phyloP scores from a whole-genome alignment of 2,888 invertebrate genomes.

The Piscicola geometra region DNA sequence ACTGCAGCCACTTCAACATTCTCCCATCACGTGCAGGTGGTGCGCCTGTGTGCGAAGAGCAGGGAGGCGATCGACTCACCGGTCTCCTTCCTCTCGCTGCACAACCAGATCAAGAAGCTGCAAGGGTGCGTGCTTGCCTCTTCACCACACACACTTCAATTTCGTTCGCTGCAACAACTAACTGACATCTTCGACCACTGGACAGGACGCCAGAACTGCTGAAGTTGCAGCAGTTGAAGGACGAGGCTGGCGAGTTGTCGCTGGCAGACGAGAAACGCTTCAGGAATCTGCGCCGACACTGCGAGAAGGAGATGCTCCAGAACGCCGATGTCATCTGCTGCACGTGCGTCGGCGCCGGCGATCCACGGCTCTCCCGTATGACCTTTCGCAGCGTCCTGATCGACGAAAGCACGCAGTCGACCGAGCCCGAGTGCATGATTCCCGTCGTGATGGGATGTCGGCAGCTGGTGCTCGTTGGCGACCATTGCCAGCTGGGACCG shows the following conservation, averaged over 20 bases:
- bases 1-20: no score
- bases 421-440: conserved; percentile 93
- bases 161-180: background rate
- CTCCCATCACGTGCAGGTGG: no score
- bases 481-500: conserved; percentile 97
- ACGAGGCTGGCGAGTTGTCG: conserved; percentile 94
- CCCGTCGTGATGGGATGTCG: conserved; percentile 94
- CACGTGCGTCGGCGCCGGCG: conserved; percentile 97
- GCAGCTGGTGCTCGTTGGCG: conserved; percentile 92
- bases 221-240: conserved; percentile 90
- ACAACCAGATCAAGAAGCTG: conserved; percentile 92
- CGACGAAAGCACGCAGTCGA: conserved; percentile 94
- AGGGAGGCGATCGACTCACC: conserved; percentile 96
- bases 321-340: conserved; percentile 98
- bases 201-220: conserved; percentile 77
- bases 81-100: conserved; percentile 89
- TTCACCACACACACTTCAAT: background rate
- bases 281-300: conserved; percentile 78
- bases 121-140: conserved; percentile 65
- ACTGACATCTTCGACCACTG: background rate
- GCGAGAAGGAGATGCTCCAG: conserved; percentile 74
- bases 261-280: conserved; percentile 92
- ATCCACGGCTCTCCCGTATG: conserved; percentile 82
- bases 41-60: conserved; percentile 92
- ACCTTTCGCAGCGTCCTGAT: conserved; percentile 93